Evolutionary conservation across 2,888 invertebrate genomes (phyloP).

Genomic region (Perizoma flavofasciatum): DNA sequence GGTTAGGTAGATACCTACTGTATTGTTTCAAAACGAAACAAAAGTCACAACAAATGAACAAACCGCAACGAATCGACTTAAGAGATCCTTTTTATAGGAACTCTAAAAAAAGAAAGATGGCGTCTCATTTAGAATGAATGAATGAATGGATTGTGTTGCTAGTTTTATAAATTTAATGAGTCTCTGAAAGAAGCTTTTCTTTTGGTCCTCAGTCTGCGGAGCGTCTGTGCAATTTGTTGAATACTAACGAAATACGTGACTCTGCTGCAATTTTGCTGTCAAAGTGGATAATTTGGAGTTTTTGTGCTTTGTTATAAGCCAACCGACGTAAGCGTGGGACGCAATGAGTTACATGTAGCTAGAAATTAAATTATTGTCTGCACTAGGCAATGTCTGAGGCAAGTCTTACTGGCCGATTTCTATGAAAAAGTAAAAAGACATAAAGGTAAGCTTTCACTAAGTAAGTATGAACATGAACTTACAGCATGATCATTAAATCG

Average conservation of each 20-base stretch:
- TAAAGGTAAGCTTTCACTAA: no score
- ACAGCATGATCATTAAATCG: no score
- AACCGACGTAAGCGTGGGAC: neutral
- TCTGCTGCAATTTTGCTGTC: constrained; percentile 1
- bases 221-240: constrained; percentile 27
- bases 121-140: constrained; percentile 17
- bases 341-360: no score
- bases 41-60: no score
- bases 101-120: constrained; percentile 11
- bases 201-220: constrained; percentile 12
- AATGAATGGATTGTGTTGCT: constrained; percentile 35
- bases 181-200: constrained; percentile 20
- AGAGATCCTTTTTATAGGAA: constrained; percentile 7
- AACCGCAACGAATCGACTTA: neutral
- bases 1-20: no score
- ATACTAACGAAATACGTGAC: constrained; percentile 17
- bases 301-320: neutral
- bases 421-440: no score
- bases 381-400: no score
- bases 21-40: no score
- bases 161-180: constrained; percentile 35
- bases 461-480: no score
- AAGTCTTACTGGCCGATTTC: no score
- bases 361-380: no score
- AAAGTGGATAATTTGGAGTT: constrained; percentile 4